Conservation (phyloP, 2,797 vertebrate species). For the Hybognathus amarus region DNA sequence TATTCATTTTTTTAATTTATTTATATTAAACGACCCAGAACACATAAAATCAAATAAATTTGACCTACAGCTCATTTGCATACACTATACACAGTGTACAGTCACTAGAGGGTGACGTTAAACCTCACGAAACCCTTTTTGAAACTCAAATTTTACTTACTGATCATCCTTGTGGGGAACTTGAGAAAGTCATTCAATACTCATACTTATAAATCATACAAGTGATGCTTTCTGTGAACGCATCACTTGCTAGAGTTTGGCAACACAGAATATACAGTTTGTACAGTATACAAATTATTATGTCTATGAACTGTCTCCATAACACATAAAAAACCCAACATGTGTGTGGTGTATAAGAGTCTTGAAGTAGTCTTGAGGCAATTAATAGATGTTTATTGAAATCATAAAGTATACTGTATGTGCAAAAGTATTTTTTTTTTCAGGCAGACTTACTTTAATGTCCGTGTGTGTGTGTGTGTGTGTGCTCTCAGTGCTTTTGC, state of each 20-base stretch:
- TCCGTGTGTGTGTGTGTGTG: too few species aligned
- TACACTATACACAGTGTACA: not conserved
- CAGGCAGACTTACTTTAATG: too few species aligned
- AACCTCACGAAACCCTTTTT: not conserved
- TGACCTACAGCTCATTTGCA: not conserved
- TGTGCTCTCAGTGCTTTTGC: slow-evolving; percentile 39
- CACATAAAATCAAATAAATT: not conserved
- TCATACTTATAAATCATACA: too few species aligned
- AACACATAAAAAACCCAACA: not conserved
- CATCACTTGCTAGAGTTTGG: too few species aligned
- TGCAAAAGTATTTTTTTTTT: too few species aligned
- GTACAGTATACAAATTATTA: not conserved
- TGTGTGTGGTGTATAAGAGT: not conserved
- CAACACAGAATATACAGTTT: not conserved
- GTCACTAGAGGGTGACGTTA: slow-evolving; percentile 16
- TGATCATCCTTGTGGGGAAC: not conserved
- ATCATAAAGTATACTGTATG: too few species aligned
- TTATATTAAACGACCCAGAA: not conserved
- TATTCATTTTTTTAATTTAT: not conserved
- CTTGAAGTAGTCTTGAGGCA: too few species aligned
- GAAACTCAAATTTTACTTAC: not conserved
- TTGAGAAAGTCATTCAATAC: too few species aligned
- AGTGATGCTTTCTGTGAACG: too few species aligned
- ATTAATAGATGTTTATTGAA: too few species aligned
- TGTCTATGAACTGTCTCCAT: not conserved